Conservation (phyloP, 1,140 invertebrate species). For the Listronotus oregonensis region DNA sequence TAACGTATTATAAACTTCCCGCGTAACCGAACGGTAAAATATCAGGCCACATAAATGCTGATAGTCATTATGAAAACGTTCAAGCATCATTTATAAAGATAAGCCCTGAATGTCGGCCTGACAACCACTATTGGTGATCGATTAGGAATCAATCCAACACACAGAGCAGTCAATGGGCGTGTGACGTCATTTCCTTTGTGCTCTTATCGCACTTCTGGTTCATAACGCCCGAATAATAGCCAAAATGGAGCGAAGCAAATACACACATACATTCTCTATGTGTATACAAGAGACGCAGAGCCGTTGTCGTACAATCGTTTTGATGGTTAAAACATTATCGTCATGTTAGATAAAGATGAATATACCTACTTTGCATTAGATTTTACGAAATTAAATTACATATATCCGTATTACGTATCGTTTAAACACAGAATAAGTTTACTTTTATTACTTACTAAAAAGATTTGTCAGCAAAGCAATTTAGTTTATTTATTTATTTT, state of each 20-base stretch:
- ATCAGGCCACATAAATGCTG: constrained; percentile 30
- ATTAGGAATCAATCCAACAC: constrained; percentile 54
- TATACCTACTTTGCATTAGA: too few relatives aligned
- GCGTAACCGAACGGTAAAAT: constrained; percentile 30
- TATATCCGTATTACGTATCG: too few relatives aligned
- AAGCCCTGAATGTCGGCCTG: constrained; percentile 47
- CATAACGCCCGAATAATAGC: constrained; percentile 55
- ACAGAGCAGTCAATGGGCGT: constrained; percentile 55
- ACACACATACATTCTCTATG: constrained; percentile 28
- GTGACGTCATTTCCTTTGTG: constrained; percentile 57
- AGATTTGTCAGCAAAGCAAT: too few relatives aligned
- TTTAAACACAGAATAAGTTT: too few relatives aligned
- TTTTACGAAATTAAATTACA: too few relatives aligned
- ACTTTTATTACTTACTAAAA: too few relatives aligned
- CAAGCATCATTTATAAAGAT: constrained; percentile 52
- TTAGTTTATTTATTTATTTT: too few relatives aligned
- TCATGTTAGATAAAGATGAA: not conserved
- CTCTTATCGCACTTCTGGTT: constrained; percentile 55
- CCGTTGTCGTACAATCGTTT: constrained; percentile 1
- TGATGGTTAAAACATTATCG: constrained; percentile 6
- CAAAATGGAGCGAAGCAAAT: constrained; percentile 48
- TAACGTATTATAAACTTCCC: constrained; percentile 29
- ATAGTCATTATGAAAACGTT: constrained; percentile 39
- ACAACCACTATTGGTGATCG: constrained; percentile 54
- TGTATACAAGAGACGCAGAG: constrained; percentile 15